Evolutionary conservation across 1,140 invertebrate species (phyloP), one percentile per base, ranked within the genome.

Genomic region (Oppia nitens): DNA sequence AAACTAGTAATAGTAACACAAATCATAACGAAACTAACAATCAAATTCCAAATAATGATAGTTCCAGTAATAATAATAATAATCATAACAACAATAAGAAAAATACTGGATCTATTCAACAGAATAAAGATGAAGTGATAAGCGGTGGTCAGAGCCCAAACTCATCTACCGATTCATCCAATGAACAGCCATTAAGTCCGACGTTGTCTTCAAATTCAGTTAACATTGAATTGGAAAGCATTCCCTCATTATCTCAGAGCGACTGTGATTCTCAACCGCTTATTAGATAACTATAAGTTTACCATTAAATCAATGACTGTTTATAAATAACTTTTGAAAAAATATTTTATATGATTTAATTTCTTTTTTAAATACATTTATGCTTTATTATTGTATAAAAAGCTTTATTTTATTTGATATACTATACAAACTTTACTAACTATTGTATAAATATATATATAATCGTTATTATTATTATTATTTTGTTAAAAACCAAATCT

Each of bases 241-340:
- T 61, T 61, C 55, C 55, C 20, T 47, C 57, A 25, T 21, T 32
- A 20, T 59, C 57, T 50, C 56, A 60, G 20, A 20, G 40, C 21
- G 60, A 61, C 60, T 61, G 60, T 61, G 60, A 61, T 61, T 47
- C 61, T 27, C 60, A 57, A 49, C 60, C 60, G n/a, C 60, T 61
- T 14, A 40, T 61, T 24, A 61, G 55, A 45, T 56, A 48, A 59
- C 32, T 40, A 9, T 40, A 9, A 40, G 6, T 40, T 9, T 40
- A 17, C 32, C 17, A 9, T 40, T 40, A 40, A 40, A 17, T 9
- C 6, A 9, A 6, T 40, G 32, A 40, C 32, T 9, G 17, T 17
- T 40, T 40, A 17, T 40, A 40, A 17, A 40, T 40, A 17, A 9
- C 17, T 40, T 40, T 40, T 40, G n/a, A n/a, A n/a, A n/a, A n/a